phyloP scores from a whole-genome alignment of 2,113 vertebrate genomes.

The Neodon shergylaensis region DNA sequence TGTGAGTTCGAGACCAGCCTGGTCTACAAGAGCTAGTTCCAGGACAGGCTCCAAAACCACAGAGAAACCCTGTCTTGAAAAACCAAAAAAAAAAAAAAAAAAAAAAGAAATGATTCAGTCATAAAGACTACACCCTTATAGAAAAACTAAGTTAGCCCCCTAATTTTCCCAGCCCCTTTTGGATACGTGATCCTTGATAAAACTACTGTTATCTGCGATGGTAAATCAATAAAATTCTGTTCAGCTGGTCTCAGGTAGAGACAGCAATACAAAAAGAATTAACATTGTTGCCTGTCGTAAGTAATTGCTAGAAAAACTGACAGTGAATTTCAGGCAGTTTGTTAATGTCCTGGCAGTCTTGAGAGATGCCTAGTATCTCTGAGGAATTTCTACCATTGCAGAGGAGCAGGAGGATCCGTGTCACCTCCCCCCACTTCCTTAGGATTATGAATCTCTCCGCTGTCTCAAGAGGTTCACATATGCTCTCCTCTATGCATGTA shows the following conservation, averaged over 20 bases:
- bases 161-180: background rate
- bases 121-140: rapidly evolving
- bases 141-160: background rate
- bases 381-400: background rate
- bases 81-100: no score
- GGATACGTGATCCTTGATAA: background rate
- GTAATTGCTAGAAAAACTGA: background rate
- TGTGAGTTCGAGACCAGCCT: no score
- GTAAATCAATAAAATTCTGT: background rate
- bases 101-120: no score
- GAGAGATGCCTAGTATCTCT: background rate
- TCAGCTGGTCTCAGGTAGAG: background rate
- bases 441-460: background rate
- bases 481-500: background rate
- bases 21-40: no score
- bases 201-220: background rate
- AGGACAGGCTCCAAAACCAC: no score
- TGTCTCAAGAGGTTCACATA: background rate
- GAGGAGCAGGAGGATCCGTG: background rate
- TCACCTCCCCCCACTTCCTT: no score
- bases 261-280: background rate
- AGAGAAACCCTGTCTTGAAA: no score
- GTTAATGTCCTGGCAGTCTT: background rate
- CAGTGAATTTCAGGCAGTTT: background rate
- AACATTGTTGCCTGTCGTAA: background rate